Evolutionary conservation across 1,140 invertebrate species (phyloP).

Genomic region (Mesaphorura yosii): DNA sequence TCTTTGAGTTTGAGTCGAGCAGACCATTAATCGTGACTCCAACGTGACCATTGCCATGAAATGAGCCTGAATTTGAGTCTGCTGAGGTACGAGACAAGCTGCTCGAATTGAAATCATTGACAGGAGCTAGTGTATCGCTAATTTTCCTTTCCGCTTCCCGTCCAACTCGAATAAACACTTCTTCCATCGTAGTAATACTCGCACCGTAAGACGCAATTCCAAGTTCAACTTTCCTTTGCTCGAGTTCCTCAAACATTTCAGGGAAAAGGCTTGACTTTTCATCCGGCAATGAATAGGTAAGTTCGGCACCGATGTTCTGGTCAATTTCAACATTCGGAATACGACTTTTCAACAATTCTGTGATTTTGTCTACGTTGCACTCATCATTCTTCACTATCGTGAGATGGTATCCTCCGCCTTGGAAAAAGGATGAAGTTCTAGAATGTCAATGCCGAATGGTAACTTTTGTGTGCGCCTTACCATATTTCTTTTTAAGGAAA

Average conservation of each 20-base stretch:
- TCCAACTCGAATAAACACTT: conserved; percentile 65
- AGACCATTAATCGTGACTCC: no score
- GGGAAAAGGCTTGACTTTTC: conserved; percentile 39
- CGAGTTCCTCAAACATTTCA: conserved; percentile 51
- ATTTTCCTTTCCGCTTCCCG: conserved; percentile 48
- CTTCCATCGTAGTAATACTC: conserved; percentile 69
- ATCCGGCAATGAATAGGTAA: conserved; percentile 36
- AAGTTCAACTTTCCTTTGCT: conserved; percentile 45
- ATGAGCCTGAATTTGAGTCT: no score
- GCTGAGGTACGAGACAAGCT: no score
- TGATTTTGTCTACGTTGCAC: conserved; percentile 41
- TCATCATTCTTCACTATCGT: conserved; percentile 10
- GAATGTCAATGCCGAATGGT: conserved; percentile 35
- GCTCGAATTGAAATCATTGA: no score
- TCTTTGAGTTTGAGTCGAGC: no score
- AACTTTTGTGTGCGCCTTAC: conserved; percentile 2
- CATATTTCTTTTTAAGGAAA: conserved; percentile 74
- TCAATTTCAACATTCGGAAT: conserved; percentile 44
- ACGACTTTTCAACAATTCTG: conserved; percentile 43
- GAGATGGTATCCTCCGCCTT: conserved; percentile 17
- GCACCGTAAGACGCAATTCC: conserved; percentile 63
- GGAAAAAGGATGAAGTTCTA: conserved; percentile 33
- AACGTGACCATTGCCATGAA: no score
- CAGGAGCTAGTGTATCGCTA: no score
- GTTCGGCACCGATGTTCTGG: conserved; percentile 45